Conservation (phyloP, 1,140 invertebrate genomes). For the Saccostrea glomerata region DNA sequence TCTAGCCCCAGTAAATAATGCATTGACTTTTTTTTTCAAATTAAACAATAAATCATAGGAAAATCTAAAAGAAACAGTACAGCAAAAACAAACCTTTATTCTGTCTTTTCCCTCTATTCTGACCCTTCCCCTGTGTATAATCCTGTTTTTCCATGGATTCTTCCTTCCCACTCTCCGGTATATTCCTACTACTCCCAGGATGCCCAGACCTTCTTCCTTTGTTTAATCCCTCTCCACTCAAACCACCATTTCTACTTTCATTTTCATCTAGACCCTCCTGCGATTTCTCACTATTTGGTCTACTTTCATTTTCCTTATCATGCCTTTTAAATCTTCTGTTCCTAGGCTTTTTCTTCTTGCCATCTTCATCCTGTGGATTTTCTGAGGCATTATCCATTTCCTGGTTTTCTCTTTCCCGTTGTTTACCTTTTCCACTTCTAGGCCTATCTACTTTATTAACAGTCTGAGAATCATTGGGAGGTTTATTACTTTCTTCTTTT, state of each 20-base stretch:
- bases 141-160: background rate
- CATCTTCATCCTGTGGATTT: background rate
- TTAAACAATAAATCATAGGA: no score
- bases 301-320: background rate
- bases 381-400: background rate
- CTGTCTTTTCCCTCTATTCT: background rate
- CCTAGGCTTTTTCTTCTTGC: background rate
- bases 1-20: no score
- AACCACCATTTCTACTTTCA: background rate
- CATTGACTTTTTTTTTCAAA: no score
- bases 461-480: background rate
- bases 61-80: background rate
- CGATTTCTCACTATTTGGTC: background rate
- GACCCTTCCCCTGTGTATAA: background rate
- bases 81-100: background rate
- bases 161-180: background rate
- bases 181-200: background rate
- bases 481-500: background rate
- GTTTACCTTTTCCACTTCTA: slow-evolving; percentile 2
- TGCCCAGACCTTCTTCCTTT: background rate
- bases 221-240: background rate
- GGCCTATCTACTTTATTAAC: background rate
- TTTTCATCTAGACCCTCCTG: background rate
- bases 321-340: background rate
- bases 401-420: background rate